These are phyloP conservation scores for Tubulanus polymorphus DNA, from an alignment of 2,888 invertebrate species.

Conservation along the genomic window DNA sequence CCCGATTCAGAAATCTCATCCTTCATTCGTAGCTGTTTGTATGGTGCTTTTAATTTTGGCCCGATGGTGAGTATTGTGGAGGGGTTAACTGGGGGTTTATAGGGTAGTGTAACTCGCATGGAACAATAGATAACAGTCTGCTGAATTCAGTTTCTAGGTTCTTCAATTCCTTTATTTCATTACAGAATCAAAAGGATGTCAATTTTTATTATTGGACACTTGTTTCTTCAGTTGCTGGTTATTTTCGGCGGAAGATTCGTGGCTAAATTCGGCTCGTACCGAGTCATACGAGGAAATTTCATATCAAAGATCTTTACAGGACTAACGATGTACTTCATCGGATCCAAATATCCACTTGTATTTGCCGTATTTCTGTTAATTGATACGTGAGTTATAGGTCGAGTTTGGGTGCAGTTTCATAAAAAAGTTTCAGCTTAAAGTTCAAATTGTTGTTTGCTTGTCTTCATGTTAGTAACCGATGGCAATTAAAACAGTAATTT, in stretches of 20 bases:
- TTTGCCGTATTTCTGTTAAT: constrained; percentile 30
- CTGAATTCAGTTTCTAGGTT: no score
- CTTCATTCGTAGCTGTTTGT: constrained; percentile 30
- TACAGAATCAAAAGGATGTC: no score
- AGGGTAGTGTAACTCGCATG: no score
- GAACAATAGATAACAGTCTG: no score
- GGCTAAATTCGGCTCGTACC: constrained; percentile 28
- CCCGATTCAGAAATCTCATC: constrained; percentile 25
- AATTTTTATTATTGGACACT: no score
- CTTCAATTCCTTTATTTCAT: no score
- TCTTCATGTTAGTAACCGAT: no score
- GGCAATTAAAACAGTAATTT: no score
- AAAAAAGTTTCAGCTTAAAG: no score
- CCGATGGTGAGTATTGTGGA: constrained; percentile 36
- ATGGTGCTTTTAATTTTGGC: constrained; percentile 27
- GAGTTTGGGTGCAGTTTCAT: neutral
- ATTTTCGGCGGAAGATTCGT: constrained; percentile 29
- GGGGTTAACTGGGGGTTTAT: no score
- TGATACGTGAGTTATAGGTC: constrained; percentile 30
- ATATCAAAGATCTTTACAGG: constrained; percentile 29
- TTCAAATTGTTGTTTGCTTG: no score
- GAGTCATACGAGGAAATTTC: constrained; percentile 28
- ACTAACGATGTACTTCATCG: constrained; percentile 22
- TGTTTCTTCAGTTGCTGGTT: constrained; percentile 9
- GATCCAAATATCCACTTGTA: constrained; percentile 25